Base-by-base conservation (phyloP, 1,140 invertebrate genomes). In the Drosophila parabipectinata region DNA sequence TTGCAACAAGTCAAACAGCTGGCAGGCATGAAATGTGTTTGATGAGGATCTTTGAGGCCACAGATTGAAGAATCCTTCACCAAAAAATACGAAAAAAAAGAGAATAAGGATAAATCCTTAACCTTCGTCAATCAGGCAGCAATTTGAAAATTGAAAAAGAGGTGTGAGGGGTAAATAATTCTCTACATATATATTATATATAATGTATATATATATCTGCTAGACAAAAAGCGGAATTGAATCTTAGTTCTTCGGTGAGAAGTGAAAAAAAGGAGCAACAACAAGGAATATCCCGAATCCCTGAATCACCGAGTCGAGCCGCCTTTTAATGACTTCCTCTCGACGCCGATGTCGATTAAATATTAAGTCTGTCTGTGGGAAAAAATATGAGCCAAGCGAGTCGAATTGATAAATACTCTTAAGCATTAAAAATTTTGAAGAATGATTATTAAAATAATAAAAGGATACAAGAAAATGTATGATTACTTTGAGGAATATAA, bases 221-320 rank as follows among this genome's bases (percentile, higher is more conserved):
- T 89, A 89, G 72, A 84, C 68, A 87, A 88, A 71, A 79, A 72
- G 57, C 79, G 59, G 64, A 79, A 82, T 72, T 79, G 63, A 74
- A 67, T 71, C 71, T 83, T 75, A 52, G 63, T 84, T 75, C 62
- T 77, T 15, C 14, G 39, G 32, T 34, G 32, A 10, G 34, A 37
- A 37, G 10, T 37, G 34, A 28, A 28, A 37, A 10, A 37, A 37
- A 37, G 34, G 34, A 37, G 34, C 34, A 12, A 18, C 39, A 44
- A 37, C 10, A 37, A 37, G 34, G 34, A n/a, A 37, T 12, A 37
- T 37, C 32, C 14, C 21, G 41, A 8, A 51, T 26, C 21, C 48
- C 44, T 50, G 53, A 69, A 26, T 50, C 18, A 47, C 47, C 48
- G 6, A 21, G 26, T 21, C 34, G 47, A 61, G 66, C 60, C 62